Conservation (phyloP, 2,888 invertebrate genomes). For the Itoplectis maculator region DNA sequence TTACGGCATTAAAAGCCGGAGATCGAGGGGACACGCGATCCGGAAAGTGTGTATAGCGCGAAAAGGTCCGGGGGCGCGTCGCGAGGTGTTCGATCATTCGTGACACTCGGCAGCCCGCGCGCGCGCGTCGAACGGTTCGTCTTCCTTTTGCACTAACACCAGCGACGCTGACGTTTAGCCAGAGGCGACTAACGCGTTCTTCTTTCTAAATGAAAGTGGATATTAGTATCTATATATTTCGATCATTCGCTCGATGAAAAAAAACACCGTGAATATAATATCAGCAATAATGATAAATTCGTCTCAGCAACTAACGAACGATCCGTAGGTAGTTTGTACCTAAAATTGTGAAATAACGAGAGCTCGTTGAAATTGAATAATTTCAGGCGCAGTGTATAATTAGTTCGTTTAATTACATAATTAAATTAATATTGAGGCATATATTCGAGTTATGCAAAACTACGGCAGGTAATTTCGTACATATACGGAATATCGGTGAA, state of each 20-base stretch:
- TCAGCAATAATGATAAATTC: not conserved
- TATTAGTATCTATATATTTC: not conserved
- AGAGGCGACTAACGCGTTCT: conserved; percentile 35
- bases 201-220: not conserved
- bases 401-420: not conserved
- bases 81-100: conserved; percentile 68
- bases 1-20: conserved; percentile 56
- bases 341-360: not conserved
- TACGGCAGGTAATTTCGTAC: too few species aligned
- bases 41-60: conserved; percentile 28
- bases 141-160: conserved; percentile 56
- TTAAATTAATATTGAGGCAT: not conserved
- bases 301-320: not conserved
- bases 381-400: not conserved
- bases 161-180: conserved; percentile 31
- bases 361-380: not conserved
- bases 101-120: conserved; percentile 60
- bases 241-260: not conserved
- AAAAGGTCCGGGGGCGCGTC: conserved; percentile 57
- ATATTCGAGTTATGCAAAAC: too few species aligned
- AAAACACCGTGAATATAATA: not conserved
- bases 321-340: not conserved
- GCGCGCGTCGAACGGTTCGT: conserved; percentile 35
- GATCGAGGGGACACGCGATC: conserved; percentile 58
- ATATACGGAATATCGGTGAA: too few species aligned